Base-by-base conservation (phyloP, 2,113 vertebrate species). In the Chamaetylas fuelleborni region DNA sequence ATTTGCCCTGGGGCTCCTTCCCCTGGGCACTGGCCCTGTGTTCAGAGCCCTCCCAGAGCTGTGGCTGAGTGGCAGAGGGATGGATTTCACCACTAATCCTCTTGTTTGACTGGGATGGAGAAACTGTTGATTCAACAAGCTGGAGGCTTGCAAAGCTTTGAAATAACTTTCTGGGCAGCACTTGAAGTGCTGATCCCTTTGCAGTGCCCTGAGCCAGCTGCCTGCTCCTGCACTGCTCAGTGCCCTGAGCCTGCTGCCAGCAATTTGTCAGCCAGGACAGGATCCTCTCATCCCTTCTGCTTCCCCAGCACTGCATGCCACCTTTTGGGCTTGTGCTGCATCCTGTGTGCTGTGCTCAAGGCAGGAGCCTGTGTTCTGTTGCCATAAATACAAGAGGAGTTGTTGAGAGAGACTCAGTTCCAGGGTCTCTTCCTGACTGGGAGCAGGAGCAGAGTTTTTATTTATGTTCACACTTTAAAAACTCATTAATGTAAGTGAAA, bases 101-200 rank as follows among this genome's bases (percentile, higher is more conserved):
- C 16, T 64, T 96, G 93, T 95, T 96, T 96, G 85, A 65, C 43
- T 42, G 19, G 71, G 51, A 19, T 51, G 82, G 60, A 83, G 88
- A 67, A 96, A 51, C 56, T 94, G 96, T 96, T 96, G 94, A 92
- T 94, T 92, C 90, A 95, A 94, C 62, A 66, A 86, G 79, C 79
- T 92, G 88, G 48, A 56, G 80, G 14, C 74, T 77, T 69, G 67
- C 71, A 95, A 81, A 94, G 90, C 91, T 88, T 64, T 95, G 93
- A n/a, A 97, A 96, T 88, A 96, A 95, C 94, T 94, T 93, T 51
- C 71, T 88, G 70, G 86, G 24, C 53, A 92, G 92, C 92, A 71
- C 90, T 96, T 93, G 92, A 73, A 34, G 11, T 25, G 9, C 91
- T 94, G 95, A 95, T 95, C 90, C 93, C 81, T 61, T 17, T 43